Conservation (phyloP, 2,888 invertebrate species). For the Dysmachus trigonus region DNA sequence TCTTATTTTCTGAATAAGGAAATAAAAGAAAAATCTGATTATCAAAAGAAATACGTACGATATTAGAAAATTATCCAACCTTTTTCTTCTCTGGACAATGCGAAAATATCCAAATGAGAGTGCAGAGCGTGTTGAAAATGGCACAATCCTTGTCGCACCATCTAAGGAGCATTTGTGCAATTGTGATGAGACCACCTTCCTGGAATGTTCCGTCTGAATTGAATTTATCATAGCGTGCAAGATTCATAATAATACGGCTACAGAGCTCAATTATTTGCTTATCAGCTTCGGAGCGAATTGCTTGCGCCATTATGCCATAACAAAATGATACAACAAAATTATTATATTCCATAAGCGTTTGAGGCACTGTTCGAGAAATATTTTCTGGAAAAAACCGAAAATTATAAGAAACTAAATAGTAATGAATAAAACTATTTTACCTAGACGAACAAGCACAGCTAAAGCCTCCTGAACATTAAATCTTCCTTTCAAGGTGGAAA, state of each 20-base stretch:
- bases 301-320: conserved; percentile 64
- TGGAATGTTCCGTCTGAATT: conserved; percentile 66
- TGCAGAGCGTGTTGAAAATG: conserved; percentile 72
- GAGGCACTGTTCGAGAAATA: conserved; percentile 62
- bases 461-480: conserved; percentile 59
- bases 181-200: conserved; percentile 69
- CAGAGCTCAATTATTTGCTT: conserved; percentile 63
- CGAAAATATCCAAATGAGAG: conserved; percentile 73
- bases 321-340: conserved; percentile 63
- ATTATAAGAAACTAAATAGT: background rate
- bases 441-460: conserved; percentile 57
- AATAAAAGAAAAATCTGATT: background rate
- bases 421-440: conserved; percentile 49
- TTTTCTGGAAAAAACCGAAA: conserved; percentile 56
- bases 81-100: conserved; percentile 60
- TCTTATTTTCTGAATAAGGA: conserved; percentile 58
- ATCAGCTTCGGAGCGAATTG: conserved; percentile 64
- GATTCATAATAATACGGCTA: conserved; percentile 71
- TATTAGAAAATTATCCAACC: conserved; percentile 52
- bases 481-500: conserved; percentile 58
- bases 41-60: background rate
- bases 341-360: conserved; percentile 59
- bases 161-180: conserved; percentile 72
- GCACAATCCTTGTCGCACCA: conserved; percentile 74
- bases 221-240: conserved; percentile 71